phyloP scores from a whole-genome alignment of 2,797 vertebrate species.

The Gallinago stenura region DNA sequence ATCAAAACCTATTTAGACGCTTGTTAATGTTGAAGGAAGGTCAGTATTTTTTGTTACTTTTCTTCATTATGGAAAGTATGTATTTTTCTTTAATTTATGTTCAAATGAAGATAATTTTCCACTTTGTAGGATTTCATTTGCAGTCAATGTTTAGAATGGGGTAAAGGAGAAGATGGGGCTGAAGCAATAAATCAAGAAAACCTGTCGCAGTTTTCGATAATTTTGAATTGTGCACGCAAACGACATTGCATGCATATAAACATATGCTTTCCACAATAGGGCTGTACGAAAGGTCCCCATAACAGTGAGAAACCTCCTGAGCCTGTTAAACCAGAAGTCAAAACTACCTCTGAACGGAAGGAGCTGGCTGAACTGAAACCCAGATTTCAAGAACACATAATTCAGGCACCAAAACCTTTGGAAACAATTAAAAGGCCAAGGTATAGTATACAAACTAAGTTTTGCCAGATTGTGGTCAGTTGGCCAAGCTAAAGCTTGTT shows the following conservation, averaged over 20 bases:
- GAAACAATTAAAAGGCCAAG: constrained; percentile 91
- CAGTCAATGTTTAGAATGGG: neutral
- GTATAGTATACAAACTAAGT: constrained; percentile 66
- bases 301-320: constrained; percentile 95
- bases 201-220: neutral
- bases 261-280: constrained; percentile 76
- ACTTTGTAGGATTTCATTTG: neutral
- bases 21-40: neutral
- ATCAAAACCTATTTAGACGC: neutral
- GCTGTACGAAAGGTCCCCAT: constrained; percentile 95
- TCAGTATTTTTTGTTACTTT: neutral
- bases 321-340: constrained; percentile 94
- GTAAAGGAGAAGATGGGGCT: neutral
- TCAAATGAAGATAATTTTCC: neutral
- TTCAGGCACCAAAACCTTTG: constrained; percentile 88
- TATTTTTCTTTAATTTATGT: neutral
- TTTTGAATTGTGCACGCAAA: neutral
- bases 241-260: neutral
- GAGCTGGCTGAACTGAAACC: constrained; percentile 81
- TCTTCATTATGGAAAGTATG: neutral
- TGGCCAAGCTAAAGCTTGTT: neutral
- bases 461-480: neutral
- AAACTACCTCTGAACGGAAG: constrained; percentile 88
- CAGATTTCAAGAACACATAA: constrained; percentile 86
- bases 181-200: neutral